These are phyloP conservation scores for Leptinotarsa juncta DNA, from an alignment of 2,888 invertebrate species.

Conservation along the genomic window DNA sequence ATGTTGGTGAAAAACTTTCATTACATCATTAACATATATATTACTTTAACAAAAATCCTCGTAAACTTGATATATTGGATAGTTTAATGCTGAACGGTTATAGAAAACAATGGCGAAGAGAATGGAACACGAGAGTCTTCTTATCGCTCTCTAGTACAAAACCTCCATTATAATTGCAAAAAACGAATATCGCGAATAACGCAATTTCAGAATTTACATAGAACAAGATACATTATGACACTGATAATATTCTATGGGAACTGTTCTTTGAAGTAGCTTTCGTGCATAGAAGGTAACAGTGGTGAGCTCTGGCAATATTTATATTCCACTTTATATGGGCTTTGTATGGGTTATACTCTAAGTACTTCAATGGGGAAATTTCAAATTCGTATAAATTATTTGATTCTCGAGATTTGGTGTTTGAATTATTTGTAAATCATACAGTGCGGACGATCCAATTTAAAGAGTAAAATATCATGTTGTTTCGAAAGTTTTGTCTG, in stretches of 20 bases:
- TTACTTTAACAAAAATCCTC: neutral
- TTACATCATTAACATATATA: slow-evolving; percentile 6
- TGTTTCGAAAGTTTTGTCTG: too few species aligned
- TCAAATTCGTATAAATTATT: neutral
- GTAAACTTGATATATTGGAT: slow-evolving; percentile 13
- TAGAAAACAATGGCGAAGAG: slow-evolving; percentile 42
- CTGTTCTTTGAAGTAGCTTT: slow-evolving; percentile 36
- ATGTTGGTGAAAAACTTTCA: neutral
- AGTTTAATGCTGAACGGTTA: slow-evolving; percentile 10
- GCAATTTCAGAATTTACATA: slow-evolving; percentile 46
- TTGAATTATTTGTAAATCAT: too few species aligned
- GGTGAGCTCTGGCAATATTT: slow-evolving; percentile 23
- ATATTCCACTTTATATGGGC: slow-evolving; percentile 23
- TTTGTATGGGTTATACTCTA: neutral
- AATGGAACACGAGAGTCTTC: slow-evolving; percentile 40
- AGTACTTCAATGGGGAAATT: neutral
- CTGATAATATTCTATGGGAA: slow-evolving; percentile 45
- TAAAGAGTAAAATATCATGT: too few species aligned
- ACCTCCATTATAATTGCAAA: slow-evolving; percentile 51
- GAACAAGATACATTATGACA: slow-evolving; percentile 43
- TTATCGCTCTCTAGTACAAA: slow-evolving; percentile 44
- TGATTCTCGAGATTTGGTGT: too few species aligned
- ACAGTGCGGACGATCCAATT: too few species aligned
- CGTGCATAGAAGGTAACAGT: slow-evolving; percentile 30
- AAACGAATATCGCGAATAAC: slow-evolving; percentile 48